A percentile compares a stretch with the other conserved stretches of the same genome.
Evolutionary conservation across 2,888 invertebrate genomes (phyloP).

Genomic region (Nasonia oneida): DNA sequence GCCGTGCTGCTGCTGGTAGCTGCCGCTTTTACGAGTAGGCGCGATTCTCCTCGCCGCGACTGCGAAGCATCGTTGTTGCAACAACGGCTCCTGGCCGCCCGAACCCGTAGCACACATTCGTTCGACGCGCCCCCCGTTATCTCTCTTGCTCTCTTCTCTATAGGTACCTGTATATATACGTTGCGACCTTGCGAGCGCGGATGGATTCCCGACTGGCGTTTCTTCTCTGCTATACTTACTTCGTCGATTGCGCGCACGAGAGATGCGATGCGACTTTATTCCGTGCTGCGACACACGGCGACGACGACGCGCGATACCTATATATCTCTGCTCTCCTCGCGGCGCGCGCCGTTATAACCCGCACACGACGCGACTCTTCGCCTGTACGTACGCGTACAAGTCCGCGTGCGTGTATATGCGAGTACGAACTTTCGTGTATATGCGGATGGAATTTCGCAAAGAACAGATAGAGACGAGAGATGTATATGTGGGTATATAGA

Average conservation of each 20-base stretch:
- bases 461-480: neutral
- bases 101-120: constrained; percentile 24
- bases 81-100: constrained; percentile 9
- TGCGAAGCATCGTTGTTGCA: constrained; percentile 52
- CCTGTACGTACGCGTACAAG: constrained; percentile 39
- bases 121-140: neutral
- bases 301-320: neutral
- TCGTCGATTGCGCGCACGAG: constrained; percentile 20
- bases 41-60: constrained; percentile 45
- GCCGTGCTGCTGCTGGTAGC: neutral
- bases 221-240: constrained; percentile 11
- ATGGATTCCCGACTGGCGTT: neutral
- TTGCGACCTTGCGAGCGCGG: too few relatives aligned
- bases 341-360: neutral
- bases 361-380: constrained; percentile 17
- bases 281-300: neutral
- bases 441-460: neutral
- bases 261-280: neutral
- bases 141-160: too few relatives aligned
- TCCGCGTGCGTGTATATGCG: neutral
- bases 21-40: constrained; percentile 38
- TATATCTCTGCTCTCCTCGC: too few relatives aligned
- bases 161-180: too few relatives aligned
- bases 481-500: neutral
- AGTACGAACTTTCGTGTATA: neutral